Conservation (phyloP, 2,113 vertebrate species). For the Gorilla gorilla region DNA sequence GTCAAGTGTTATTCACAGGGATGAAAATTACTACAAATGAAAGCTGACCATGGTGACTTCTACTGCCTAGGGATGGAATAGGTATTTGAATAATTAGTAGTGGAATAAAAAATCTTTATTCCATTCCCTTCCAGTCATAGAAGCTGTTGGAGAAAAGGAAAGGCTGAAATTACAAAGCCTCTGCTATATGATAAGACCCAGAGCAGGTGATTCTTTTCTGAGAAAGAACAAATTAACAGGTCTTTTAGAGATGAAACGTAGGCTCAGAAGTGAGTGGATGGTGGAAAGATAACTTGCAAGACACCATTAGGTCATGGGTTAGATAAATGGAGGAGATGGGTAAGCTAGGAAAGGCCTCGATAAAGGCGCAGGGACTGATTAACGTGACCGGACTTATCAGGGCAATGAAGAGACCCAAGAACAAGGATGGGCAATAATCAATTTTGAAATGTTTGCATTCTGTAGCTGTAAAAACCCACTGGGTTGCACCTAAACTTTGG, state of each 20-base stretch:
- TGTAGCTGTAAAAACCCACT: background rate
- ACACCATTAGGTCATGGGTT: background rate
- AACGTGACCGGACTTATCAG: fast-evolving
- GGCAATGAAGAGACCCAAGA: background rate
- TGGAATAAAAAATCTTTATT: background rate
- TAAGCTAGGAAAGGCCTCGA: background rate
- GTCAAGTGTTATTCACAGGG: background rate
- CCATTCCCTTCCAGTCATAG: background rate
- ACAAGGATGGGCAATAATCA: background rate
- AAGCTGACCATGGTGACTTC: background rate
- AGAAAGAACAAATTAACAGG: background rate
- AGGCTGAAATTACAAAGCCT: background rate
- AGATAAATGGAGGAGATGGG: background rate
- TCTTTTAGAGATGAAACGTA: background rate
- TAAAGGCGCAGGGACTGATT: background rate
- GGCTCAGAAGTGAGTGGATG: background rate
- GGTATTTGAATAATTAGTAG: background rate
- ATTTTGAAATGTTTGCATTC: background rate
- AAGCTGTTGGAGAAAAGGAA: background rate
- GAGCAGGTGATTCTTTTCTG: background rate
- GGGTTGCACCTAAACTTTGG: background rate
- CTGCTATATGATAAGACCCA: background rate
- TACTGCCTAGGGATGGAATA: background rate
- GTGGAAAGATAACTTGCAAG: background rate
- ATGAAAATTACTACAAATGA: background rate